These are phyloP conservation scores for Leucozona laternaria DNA, from an alignment of 2,888 invertebrate genomes.

Conservation along the genomic window DNA sequence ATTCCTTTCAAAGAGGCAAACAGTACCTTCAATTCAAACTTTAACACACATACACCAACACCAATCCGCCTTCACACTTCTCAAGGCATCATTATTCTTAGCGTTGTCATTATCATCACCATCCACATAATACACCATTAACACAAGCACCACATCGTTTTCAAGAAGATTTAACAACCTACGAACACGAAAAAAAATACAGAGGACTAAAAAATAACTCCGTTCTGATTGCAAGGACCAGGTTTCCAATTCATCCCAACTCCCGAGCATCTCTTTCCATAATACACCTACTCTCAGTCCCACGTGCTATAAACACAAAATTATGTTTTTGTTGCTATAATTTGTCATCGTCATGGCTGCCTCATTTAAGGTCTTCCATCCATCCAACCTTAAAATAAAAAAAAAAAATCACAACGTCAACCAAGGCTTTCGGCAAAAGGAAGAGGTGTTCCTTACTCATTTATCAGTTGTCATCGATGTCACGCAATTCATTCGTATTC, in stretches of 20 bases:
- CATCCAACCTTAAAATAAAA: not conserved
- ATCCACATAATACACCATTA: slow-evolving; percentile 8
- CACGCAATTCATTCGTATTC: slow-evolving; percentile 63
- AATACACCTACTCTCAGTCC: not conserved
- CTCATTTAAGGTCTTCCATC: slow-evolving; percentile 13
- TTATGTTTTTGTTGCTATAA: slow-evolving; percentile 36
- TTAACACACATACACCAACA: not conserved
- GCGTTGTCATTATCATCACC: slow-evolving; percentile 5
- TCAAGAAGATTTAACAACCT: slow-evolving; percentile 25
- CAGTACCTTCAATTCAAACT: slow-evolving; percentile 28
- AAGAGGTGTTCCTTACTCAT: slow-evolving; percentile 9
- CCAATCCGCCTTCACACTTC: not conserved
- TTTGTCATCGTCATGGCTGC: slow-evolving; percentile 25
- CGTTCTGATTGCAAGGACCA: slow-evolving; percentile 32
- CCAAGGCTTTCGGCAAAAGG: not conserved
- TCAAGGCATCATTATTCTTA: slow-evolving; percentile 2
- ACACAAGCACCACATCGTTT: slow-evolving; percentile 25
- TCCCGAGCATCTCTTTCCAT: not conserved
- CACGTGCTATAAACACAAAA: slow-evolving; percentile 56
- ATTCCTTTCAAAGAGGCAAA: slow-evolving; percentile 12
- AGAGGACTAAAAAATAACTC: slow-evolving; percentile 1
- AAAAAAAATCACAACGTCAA: not conserved
- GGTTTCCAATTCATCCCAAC: slow-evolving; percentile 29
- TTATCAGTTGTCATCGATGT: slow-evolving; percentile 62
- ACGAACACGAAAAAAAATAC: slow-evolving; percentile 1